Percentiles rank a stretch among this genome's conserved stretches.
Conservation (phyloP, 1,140 invertebrate genomes). For the Teleopsis dalmanni region DNA sequence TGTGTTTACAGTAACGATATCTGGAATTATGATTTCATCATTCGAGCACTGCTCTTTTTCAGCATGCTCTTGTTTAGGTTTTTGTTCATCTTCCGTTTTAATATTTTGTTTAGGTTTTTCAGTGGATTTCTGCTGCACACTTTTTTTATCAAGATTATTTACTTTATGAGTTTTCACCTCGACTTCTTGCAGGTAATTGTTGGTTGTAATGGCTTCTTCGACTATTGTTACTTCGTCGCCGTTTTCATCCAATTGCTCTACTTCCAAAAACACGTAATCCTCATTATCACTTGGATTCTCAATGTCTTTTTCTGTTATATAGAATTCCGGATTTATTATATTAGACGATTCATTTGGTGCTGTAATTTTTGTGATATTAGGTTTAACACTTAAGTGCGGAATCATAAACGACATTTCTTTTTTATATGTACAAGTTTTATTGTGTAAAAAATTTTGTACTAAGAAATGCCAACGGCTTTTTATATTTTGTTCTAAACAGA, state of each 20-base stretch:
- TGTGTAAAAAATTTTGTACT: neutral
- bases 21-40: too few relatives aligned
- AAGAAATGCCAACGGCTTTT: conserved; percentile 13
- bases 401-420: conserved; percentile 1
- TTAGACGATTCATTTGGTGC: neutral
- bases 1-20: too few relatives aligned
- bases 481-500: neutral
- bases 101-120: too few relatives aligned
- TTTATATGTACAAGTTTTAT: neutral
- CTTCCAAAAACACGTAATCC: conserved; percentile 9
- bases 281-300: conserved; percentile 3
- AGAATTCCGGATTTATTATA: conserved; percentile 8
- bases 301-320: conserved; percentile 10
- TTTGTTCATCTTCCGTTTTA: too few relatives aligned
- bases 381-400: neutral
- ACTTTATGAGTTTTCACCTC: too few relatives aligned
- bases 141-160: too few relatives aligned
- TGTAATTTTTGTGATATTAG: neutral
- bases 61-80: too few relatives aligned
- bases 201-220: too few relatives aligned
- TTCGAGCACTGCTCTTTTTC: too few relatives aligned
- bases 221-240: neutral
- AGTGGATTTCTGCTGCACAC: too few relatives aligned
- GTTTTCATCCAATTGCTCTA: conserved; percentile 6
- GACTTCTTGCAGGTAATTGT: too few relatives aligned